These are phyloP conservation scores for Drosophila acutilabella DNA, from an alignment of 2,888 invertebrate genomes.

Conservation along the genomic window DNA sequence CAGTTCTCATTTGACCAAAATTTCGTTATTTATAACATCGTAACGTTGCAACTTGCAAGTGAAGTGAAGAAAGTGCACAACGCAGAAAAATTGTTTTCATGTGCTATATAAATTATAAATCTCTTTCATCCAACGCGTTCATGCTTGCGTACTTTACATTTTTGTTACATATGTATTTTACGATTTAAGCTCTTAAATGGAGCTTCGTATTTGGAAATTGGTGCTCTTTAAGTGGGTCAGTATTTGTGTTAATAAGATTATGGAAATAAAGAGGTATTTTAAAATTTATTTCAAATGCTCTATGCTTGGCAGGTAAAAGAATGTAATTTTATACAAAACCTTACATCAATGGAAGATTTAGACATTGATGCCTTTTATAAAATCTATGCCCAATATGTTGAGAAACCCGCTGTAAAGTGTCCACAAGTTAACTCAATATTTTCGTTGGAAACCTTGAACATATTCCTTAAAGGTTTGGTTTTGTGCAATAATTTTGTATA, in stretches of 20 bases:
- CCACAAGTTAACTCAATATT: background rate
- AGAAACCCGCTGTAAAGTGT: slow-evolving; percentile 24
- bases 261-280: background rate
- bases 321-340: slow-evolving; percentile 70
- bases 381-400: slow-evolving; percentile 47
- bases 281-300: background rate
- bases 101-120: no score
- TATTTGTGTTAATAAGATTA: background rate
- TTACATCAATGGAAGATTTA: slow-evolving; percentile 77
- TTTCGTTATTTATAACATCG: no score
- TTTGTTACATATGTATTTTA: background rate
- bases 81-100: no score
- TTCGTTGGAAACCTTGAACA: slow-evolving; percentile 24
- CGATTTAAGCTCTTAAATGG: slow-evolving; percentile 48
- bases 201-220: slow-evolving; percentile 72
- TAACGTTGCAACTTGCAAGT: no score
- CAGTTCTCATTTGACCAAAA: no score
- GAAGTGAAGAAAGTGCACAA: no score
- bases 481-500: background rate
- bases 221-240: slow-evolving; percentile 79
- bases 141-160: background rate
- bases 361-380: slow-evolving; percentile 81
- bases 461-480: slow-evolving; percentile 76
- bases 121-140: background rate
- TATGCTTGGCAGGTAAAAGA: slow-evolving; percentile 58